These are phyloP conservation scores for Nymphicus hollandicus DNA, from an alignment of 2,113 vertebrate genomes.

Conservation along the genomic window DNA sequence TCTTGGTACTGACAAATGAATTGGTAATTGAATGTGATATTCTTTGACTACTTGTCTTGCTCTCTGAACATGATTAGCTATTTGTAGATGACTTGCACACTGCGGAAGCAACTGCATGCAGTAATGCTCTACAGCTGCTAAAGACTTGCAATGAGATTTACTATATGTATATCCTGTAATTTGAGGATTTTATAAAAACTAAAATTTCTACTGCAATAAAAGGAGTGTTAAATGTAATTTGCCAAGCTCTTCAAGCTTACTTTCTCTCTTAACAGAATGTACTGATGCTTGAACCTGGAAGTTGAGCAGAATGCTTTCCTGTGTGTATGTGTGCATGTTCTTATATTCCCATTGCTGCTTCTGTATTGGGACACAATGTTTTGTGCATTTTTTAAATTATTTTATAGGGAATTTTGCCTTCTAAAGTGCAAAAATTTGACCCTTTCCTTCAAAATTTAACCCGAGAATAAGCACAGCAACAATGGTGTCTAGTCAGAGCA, in stretches of 20 bases:
- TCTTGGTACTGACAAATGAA: conserved; percentile 29
- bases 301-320: conserved; percentile 25
- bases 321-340: not conserved
- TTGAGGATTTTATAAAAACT: conserved; percentile 64
- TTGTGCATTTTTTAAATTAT: not conserved
- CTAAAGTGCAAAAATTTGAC: not conserved
- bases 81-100: conserved; percentile 60
- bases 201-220: conserved; percentile 76
- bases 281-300: conserved; percentile 21
- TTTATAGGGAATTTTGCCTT: not conserved
- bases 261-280: conserved; percentile 19
- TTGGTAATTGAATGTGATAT: conserved; percentile 23
- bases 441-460: not conserved
- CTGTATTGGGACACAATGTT: not conserved
- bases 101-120: conserved; percentile 63
- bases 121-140: conserved; percentile 53
- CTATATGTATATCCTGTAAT: conserved; percentile 59
- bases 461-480: not conserved
- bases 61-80: conserved; percentile 35
- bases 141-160: conserved; percentile 29
- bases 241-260: conserved; percentile 33
- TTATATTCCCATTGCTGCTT: not conserved
- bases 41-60: conserved; percentile 23
- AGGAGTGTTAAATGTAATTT: conserved; percentile 36
- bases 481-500: not conserved